A percentile compares a stretch with the other conserved stretches of the same genome.
phyloP scores from a whole-genome alignment of 2,113 vertebrate species.

The Polyodon spathula region DNA sequence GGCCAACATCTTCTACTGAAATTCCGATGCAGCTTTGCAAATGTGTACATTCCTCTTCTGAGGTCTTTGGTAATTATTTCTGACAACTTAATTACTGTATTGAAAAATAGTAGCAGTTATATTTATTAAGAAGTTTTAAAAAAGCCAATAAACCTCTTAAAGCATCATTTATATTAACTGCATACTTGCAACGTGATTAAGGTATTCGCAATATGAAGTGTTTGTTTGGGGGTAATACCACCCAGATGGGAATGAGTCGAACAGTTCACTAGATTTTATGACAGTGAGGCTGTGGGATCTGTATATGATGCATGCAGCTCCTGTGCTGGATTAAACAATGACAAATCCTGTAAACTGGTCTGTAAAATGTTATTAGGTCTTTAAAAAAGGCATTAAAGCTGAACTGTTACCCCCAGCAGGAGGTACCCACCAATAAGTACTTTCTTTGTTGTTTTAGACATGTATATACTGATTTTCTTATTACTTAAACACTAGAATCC shows the following conservation, averaged over 20 bases:
- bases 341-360: not conserved
- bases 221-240: not conserved
- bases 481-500: too few relatives aligned
- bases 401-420: not conserved
- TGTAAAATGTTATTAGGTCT: not conserved
- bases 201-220: not conserved
- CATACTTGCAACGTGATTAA: not conserved
- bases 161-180: not conserved
- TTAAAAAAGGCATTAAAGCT: not conserved
- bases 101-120: too few relatives aligned
- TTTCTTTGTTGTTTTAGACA: not conserved
- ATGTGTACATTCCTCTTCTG: too few relatives aligned
- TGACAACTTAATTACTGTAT: too few relatives aligned
- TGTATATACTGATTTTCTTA: too few relatives aligned
- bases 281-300: not conserved
- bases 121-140: too few relatives aligned
- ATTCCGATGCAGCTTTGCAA: too few relatives aligned
- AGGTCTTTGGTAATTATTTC: too few relatives aligned
- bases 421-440: not conserved
- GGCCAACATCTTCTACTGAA: too few relatives aligned
- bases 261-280: not conserved
- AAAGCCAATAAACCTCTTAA: not conserved
- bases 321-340: too few relatives aligned
- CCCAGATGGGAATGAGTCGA: slow-evolving; percentile 6
- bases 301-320: too few relatives aligned